A percentile compares a stretch with the other conserved stretches of the same genome.
Conservation (phyloP, 2,113 vertebrate species). For the Saiga tatarica region DNA sequence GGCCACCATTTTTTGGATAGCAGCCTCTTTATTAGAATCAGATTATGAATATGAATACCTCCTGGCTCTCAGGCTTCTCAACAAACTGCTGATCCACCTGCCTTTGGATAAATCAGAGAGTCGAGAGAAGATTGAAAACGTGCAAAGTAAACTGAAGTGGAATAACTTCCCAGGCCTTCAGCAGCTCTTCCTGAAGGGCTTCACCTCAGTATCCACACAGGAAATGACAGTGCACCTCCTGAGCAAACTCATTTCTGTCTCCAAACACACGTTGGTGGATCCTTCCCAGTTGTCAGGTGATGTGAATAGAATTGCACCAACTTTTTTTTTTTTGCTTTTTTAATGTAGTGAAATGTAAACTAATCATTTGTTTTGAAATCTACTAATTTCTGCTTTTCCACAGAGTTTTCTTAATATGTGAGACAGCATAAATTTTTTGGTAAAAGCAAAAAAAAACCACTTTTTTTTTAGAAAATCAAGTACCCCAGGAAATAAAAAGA, state of each 20-base stretch:
- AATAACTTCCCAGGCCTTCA: constrained; percentile 96
- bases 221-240: constrained; percentile 99
- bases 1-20: constrained; percentile 99
- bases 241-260: constrained; percentile 95
- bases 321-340: neutral
- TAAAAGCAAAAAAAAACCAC: neutral
- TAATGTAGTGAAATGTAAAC: neutral
- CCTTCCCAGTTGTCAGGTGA: constrained; percentile 94
- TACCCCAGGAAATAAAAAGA: constrained; percentile 10
- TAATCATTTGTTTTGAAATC: constrained; percentile 1
- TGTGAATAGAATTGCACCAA: neutral
- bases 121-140: constrained; percentile 92
- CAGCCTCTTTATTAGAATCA: constrained; percentile 93
- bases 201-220: constrained; percentile 96
- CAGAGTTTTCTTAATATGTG: neutral
- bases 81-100: constrained; percentile 95
- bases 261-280: constrained; percentile 92
- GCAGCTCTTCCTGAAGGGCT: constrained; percentile 97
- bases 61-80: constrained; percentile 94
- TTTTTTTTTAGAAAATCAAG: neutral
- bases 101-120: constrained; percentile 95
- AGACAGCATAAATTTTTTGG: neutral
- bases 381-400: constrained; percentile 45
- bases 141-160: constrained; percentile 95
- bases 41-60: constrained; percentile 99